Percentiles rank a stretch among this genome's conserved stretches.
Evolutionary conservation across 1,140 invertebrate genomes (phyloP).

Genomic region (Dinothrombium tinctorium): DNA sequence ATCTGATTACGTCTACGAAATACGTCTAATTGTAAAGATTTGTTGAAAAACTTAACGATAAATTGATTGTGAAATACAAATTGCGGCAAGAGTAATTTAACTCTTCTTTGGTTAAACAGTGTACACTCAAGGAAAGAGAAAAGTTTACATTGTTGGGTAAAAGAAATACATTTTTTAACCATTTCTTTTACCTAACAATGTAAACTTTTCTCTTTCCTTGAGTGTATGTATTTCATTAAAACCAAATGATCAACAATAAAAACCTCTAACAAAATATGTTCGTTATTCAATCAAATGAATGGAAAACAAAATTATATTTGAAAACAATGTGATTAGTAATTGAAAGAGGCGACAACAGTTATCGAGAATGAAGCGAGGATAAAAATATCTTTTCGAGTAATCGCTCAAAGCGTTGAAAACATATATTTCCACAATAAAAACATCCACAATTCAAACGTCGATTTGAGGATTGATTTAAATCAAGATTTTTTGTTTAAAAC

Average conservation of each 20-base stretch:
- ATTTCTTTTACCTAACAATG: too few species aligned
- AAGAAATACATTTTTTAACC: too few species aligned
- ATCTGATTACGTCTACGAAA: not conserved
- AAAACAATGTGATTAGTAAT: not conserved
- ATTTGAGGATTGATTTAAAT: too few species aligned
- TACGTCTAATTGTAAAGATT: conserved; percentile 1
- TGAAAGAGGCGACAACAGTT: too few species aligned
- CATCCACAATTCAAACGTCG: not conserved
- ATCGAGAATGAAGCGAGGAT: too few species aligned
- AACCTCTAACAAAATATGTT: not conserved
- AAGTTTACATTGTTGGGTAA: too few species aligned
- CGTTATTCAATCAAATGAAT: not conserved
- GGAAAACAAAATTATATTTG: not conserved
- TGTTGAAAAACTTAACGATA: conserved; percentile 1
- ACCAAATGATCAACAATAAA: conserved; percentile 1
- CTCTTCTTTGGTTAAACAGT: conserved; percentile 5
- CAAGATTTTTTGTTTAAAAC: too few species aligned
- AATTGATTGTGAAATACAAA: conserved; percentile 4
- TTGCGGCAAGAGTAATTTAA: conserved; percentile 3
- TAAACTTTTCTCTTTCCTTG: too few species aligned
- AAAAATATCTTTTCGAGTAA: conserved; percentile 4
- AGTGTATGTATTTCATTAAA: not conserved
- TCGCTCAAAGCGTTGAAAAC: conserved; percentile 3
- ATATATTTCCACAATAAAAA: not conserved
- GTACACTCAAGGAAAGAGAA: too few species aligned